A percentile compares a stretch with the other conserved stretches of the same genome.
Evolutionary conservation across 2,888 invertebrate genomes (phyloP).

Genomic region (Drosophila rubida): DNA sequence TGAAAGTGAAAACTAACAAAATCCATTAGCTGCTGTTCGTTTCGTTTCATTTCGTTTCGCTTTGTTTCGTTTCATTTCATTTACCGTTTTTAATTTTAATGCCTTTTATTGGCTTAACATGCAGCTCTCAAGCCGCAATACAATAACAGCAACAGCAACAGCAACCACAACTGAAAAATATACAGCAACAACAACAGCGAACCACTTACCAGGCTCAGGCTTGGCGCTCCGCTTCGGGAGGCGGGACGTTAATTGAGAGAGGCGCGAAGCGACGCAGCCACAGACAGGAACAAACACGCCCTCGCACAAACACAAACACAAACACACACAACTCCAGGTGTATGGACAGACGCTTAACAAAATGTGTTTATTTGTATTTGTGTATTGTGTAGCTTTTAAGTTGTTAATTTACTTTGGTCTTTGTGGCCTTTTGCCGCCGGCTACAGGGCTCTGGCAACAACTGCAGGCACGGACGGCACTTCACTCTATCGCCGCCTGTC

Average conservation of each 20-base stretch:
- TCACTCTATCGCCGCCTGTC: slow-evolving; percentile 18
- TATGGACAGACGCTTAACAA: slow-evolving; percentile 36
- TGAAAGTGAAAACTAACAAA: slow-evolving; percentile 55
- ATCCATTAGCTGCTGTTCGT: slow-evolving; percentile 64
- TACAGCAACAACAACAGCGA: slow-evolving; percentile 4
- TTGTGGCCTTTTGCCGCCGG: slow-evolving; percentile 57
- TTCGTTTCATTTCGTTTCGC: slow-evolving; percentile 46
- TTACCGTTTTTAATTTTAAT: slow-evolving; percentile 49
- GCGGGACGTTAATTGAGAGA: slow-evolving; percentile 50
- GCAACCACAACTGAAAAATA: slow-evolving; percentile 8
- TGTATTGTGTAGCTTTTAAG: slow-evolving; percentile 40
- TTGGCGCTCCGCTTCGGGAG: slow-evolving; percentile 19
- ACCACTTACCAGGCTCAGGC: slow-evolving; percentile 34
- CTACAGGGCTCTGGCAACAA: slow-evolving; percentile 44
- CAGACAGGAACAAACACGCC: slow-evolving; percentile 18
- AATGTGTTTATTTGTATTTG: slow-evolving; percentile 30
- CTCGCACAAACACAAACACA: slow-evolving; percentile 18
- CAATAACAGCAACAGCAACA: slow-evolving; percentile 34
- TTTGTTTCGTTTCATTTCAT: slow-evolving; percentile 53
- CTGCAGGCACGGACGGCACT: slow-evolving; percentile 44
- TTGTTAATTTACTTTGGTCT: slow-evolving; percentile 62
- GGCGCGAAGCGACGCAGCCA: slow-evolving; percentile 35
- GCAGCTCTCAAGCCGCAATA: slow-evolving; percentile 35
- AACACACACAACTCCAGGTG: slow-evolving; percentile 23
- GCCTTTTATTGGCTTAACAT: slow-evolving; percentile 74